A percentile compares a stretch with the other conserved stretches of the same genome.
Evolutionary conservation across 2,797 vertebrate species (phyloP).

Genomic region (Dipus sagitta): DNA sequence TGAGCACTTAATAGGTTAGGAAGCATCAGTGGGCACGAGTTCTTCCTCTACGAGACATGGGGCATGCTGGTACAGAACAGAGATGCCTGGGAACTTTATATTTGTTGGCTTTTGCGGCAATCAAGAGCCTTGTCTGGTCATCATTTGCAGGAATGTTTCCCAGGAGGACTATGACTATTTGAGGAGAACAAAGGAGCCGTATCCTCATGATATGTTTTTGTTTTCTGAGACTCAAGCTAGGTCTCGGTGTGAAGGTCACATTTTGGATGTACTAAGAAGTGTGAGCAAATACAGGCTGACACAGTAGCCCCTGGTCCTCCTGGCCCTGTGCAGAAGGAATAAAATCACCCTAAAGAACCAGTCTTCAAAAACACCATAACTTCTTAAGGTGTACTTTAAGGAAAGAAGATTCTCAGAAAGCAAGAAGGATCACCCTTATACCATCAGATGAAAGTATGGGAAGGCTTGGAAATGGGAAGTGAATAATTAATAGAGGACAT

Average conservation of each 20-base stretch:
- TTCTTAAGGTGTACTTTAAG: background rate
- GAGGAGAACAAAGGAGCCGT: conserved; percentile 31
- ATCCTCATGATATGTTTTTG: conserved; percentile 56
- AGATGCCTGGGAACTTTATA: conserved; percentile 72
- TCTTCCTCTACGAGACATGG: conserved; percentile 61
- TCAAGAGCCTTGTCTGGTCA: conserved; percentile 62
- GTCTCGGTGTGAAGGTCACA: background rate
- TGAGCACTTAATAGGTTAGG: conserved; percentile 65
- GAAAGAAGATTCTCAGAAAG: background rate
- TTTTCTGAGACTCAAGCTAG: conserved; percentile 42
- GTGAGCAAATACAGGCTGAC: background rate
- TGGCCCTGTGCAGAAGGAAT: background rate
- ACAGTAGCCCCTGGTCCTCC: background rate
- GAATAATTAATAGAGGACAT: conserved; percentile 19
- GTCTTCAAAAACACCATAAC: background rate
- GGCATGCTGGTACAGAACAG: conserved; percentile 73
- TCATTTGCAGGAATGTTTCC: conserved; percentile 64
- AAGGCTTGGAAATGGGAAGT: background rate
- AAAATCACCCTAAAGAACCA: background rate
- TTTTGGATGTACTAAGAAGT: conserved; percentile 2
- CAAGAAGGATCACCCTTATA: background rate
- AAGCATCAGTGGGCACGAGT: conserved; percentile 47
- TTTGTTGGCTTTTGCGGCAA: conserved; percentile 64
- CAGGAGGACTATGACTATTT: conserved; percentile 47
- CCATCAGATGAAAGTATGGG: background rate